A percentile compares a stretch with the other conserved stretches of the same genome.
Evolutionary conservation across 2,113 vertebrate genomes (phyloP).

Genomic region (Electrona antarctica): DNA sequence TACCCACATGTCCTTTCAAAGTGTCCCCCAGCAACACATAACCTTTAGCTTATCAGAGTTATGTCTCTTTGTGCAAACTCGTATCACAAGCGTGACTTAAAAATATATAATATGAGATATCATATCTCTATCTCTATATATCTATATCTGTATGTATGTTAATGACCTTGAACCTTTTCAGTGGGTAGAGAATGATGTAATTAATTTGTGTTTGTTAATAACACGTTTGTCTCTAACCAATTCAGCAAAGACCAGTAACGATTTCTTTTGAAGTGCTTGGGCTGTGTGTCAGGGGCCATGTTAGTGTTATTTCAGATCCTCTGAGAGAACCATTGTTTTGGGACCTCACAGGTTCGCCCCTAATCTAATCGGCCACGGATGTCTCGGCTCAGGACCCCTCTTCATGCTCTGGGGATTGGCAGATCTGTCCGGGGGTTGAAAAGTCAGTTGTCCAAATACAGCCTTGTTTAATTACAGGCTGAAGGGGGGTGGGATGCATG

Average conservation of each 20-base stretch:
- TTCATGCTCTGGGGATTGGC: conserved; percentile 58
- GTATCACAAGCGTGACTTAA: not conserved
- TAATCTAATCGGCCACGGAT: conserved; percentile 65
- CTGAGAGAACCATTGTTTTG: conserved; percentile 62
- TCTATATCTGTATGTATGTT: too few species aligned
- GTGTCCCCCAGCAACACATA: too few species aligned
- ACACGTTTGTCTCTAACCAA: conserved; percentile 30
- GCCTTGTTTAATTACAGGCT: conserved; percentile 73
- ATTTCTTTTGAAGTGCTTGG: conserved; percentile 62
- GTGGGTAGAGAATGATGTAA: conserved; percentile 9
- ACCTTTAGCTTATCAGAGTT: too few species aligned
- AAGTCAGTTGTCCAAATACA: conserved; percentile 70
- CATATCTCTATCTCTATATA: too few species aligned
- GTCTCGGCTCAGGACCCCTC: conserved; percentile 60
- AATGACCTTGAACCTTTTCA: conserved; percentile 31
- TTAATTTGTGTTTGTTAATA: conserved; percentile 49
- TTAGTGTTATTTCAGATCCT: conserved; percentile 71
- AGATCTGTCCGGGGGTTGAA: conserved; percentile 62
- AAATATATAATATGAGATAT: too few species aligned
- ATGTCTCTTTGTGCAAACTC: too few species aligned
- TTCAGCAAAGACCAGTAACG: conserved; percentile 39
- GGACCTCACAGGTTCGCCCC: conserved; percentile 66
- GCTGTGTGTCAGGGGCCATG: conserved; percentile 62
- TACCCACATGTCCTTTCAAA: too few species aligned
- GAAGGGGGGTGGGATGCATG: conserved; percentile 25